phyloP scores from a whole-genome alignment of 2,888 invertebrate genomes.

The Reticulitermes lucifugus region DNA sequence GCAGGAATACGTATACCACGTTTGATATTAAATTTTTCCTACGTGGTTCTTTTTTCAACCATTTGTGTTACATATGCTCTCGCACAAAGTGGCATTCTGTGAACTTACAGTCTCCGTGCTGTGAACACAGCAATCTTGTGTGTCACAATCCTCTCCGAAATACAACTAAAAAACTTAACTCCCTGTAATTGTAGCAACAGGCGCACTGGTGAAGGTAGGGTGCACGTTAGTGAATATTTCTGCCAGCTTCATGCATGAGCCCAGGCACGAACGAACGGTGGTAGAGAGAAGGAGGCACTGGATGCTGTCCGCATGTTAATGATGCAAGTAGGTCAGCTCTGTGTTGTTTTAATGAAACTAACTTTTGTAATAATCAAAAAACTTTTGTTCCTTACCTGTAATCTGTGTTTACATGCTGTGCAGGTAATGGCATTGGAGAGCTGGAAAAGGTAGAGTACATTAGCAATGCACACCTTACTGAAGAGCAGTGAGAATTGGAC shows the following conservation, averaged over 20 bases:
- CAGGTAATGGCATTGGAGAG: not conserved
- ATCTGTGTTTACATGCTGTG: not conserved
- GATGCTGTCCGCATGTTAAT: conserved; percentile 29
- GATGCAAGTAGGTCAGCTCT: conserved; percentile 7
- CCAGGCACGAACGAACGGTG: not conserved
- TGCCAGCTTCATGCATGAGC: not conserved
- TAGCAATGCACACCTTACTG: too few relatives aligned
- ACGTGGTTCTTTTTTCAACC: not conserved
- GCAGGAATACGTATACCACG: too few relatives aligned
- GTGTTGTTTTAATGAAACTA: not conserved
- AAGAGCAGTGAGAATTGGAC: too few relatives aligned
- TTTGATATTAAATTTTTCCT: not conserved
- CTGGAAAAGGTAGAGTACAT: not conserved
- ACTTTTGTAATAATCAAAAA: conserved; percentile 17
- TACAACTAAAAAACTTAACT: conserved; percentile 5
- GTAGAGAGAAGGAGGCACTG: conserved; percentile 7
- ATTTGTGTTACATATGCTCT: not conserved
- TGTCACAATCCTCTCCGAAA: not conserved
- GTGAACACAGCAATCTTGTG: not conserved
- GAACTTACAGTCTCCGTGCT: not conserved
- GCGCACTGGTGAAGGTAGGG: not conserved
- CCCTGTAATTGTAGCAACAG: not conserved
- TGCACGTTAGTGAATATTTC: conserved; percentile 12
- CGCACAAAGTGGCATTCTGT: not conserved
- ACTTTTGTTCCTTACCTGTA: not conserved